phyloP scores from a whole-genome alignment of 92 coral and sea anemone species.

The Meandrina meandrites region DNA sequence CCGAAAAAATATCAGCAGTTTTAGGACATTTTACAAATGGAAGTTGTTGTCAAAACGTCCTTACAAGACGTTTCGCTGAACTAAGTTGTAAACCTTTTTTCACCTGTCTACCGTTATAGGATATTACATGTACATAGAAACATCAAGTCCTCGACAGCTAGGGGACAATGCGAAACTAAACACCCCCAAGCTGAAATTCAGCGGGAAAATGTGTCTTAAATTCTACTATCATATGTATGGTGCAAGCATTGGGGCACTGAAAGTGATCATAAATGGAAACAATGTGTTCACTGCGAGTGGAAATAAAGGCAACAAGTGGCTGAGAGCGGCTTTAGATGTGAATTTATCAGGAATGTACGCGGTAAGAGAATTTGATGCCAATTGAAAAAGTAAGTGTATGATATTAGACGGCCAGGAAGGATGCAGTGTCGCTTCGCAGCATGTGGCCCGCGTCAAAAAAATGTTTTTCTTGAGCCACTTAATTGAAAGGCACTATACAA shows the following conservation, averaged over 20 bases:
- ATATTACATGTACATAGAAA: slow-evolving; percentile 53
- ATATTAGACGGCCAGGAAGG: no score
- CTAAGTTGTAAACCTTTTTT: background rate
- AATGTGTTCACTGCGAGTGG: slow-evolving; percentile 16
- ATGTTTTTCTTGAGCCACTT: no score
- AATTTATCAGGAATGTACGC: background rate
- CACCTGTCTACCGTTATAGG: slow-evolving; percentile 2
- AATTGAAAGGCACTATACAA: no score
- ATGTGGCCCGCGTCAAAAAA: no score
- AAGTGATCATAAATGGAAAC: slow-evolving; percentile 13
- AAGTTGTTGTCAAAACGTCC: no score
- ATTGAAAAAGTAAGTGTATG: no score
- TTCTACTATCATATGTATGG: slow-evolving; percentile 62
- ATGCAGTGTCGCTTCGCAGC: no score
- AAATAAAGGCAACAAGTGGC: slow-evolving; percentile 22
- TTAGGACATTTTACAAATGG: no score
- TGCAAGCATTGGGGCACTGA: slow-evolving; percentile 14
- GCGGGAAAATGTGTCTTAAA: slow-evolving; percentile 32
- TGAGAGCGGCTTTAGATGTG: background rate
- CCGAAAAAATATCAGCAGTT: no score
- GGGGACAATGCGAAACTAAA: slow-evolving; percentile 38
- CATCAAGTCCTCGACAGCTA: slow-evolving; percentile 33
- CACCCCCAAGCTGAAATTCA: slow-evolving; percentile 16
- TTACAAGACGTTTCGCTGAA: no score
- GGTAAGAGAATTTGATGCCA: background rate